Evolutionary conservation across 2,888 invertebrate species (phyloP), one percentile per base, ranked within the genome.

Genomic region (Drosophila fungiperda): DNA sequence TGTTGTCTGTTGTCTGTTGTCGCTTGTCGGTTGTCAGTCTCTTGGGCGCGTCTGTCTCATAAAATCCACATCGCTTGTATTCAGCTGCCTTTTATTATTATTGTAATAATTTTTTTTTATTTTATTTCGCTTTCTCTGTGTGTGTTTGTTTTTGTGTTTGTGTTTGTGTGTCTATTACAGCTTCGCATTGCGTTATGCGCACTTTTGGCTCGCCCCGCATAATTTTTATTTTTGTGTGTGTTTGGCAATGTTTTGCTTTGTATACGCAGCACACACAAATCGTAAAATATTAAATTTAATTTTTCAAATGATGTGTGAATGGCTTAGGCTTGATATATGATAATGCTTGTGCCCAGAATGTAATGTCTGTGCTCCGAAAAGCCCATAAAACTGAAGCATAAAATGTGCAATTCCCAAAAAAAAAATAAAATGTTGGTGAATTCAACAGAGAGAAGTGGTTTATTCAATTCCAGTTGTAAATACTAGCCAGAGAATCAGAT

Each of bases 281-380:
- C 89, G 89, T 87, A 87, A 90, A 91, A 89, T 90, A 89, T 90
- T 82, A 82, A 91, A 90, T 90, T 90, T 89, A 89, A 90, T 90
- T 89, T 90, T 81, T 79, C 68, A 91, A 91, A 90, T 90, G 82
- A 90, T 90, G 88, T 91, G 91, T 78, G 87, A 91, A 91, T 84
- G 87, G 75, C 82, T 87, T 84, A 80, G 89, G 72, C 87, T 68
- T 81, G 88, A 82, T 80, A 78, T 83, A 87, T 72, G 78, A 78
- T 87, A 75, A 90, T 82, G 82, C 71, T 26, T 54, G 73, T 73
- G 80, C 73, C 61, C 72, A 72, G 64, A 72, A 62, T 65, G 32
- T 73, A 54, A 78, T 81, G 65, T 52, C 63, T 63, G 77, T 59
- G 64, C 68, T 65, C 35, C 55, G 53, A 29, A n/a, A 63, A 63